phyloP scores from a whole-genome alignment of 2,888 invertebrate genomes.

The Eupithecia dodoneata region DNA sequence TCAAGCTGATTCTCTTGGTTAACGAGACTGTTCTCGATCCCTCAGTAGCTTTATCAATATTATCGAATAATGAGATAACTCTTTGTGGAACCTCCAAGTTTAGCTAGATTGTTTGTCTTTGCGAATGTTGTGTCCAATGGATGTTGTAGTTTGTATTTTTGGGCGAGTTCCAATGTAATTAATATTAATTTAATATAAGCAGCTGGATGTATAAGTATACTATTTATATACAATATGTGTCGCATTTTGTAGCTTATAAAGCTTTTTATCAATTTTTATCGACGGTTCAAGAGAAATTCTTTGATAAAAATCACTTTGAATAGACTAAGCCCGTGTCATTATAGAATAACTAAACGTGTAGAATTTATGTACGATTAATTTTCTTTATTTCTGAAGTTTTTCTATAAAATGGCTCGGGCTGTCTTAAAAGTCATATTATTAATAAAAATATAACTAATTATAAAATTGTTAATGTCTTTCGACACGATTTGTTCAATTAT shows the following conservation, averaged over 20 bases:
- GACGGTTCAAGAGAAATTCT: constrained; percentile 19
- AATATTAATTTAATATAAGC: background rate
- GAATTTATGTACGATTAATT: background rate
- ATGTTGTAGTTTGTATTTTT: constrained; percentile 2
- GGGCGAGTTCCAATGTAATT: background rate
- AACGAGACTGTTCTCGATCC: background rate
- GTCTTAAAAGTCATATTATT: background rate
- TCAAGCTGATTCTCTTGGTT: background rate
- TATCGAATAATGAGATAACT: background rate
- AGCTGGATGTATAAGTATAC: constrained; percentile 4
- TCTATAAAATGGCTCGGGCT: constrained; percentile 9
- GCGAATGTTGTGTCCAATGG: constrained; percentile 3
- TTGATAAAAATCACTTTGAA: constrained; percentile 12
- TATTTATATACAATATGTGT: constrained; percentile 18
- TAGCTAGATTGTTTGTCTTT: background rate
- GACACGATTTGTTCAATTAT: constrained; percentile 48
- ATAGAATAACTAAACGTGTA: background rate
- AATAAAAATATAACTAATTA: background rate
- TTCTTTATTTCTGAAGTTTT: background rate
- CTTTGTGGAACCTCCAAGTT: background rate
- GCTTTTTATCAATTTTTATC: constrained; percentile 30
- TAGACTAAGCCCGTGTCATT: constrained; percentile 7
- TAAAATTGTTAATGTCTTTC: background rate
- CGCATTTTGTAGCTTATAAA: constrained; percentile 36
- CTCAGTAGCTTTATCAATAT: background rate